Evolutionary conservation across 2,797 vertebrate genomes (phyloP).

Genomic region (Caiman crocodilus): DNA sequence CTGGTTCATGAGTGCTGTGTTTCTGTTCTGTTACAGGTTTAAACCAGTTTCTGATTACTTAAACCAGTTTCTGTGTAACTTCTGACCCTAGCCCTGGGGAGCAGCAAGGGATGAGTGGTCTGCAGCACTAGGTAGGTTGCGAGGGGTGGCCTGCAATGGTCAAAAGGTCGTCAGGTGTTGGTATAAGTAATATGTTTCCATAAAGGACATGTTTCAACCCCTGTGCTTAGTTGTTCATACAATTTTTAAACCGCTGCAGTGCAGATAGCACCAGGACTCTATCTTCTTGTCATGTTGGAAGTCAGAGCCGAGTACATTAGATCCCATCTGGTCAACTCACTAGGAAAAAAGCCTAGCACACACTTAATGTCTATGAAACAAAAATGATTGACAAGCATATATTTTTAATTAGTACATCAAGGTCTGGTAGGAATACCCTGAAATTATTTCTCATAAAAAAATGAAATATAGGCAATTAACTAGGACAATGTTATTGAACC

Average conservation of each 20-base stretch:
- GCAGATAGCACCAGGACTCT: background rate
- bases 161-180: too few relatives aligned
- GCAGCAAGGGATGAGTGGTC: too few relatives aligned
- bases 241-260: background rate
- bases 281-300: background rate
- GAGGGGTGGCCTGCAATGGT: too few relatives aligned
- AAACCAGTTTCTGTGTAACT: too few relatives aligned
- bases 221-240: background rate
- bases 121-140: too few relatives aligned
- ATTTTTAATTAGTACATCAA: background rate
- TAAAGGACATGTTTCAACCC: background rate
- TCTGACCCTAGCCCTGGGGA: too few relatives aligned
- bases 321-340: background rate
- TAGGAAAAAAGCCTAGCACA: background rate
- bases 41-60: too few relatives aligned
- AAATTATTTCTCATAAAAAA: background rate
- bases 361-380: background rate
- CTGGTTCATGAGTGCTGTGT: too few relatives aligned
- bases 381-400: background rate
- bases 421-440: background rate
- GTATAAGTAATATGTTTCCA: background rate
- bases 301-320: background rate
- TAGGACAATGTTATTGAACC: background rate
- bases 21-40: too few relatives aligned
- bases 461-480: background rate